Conservation (phyloP, 1,140 invertebrate genomes). For the Drosophila miranda region DNA sequence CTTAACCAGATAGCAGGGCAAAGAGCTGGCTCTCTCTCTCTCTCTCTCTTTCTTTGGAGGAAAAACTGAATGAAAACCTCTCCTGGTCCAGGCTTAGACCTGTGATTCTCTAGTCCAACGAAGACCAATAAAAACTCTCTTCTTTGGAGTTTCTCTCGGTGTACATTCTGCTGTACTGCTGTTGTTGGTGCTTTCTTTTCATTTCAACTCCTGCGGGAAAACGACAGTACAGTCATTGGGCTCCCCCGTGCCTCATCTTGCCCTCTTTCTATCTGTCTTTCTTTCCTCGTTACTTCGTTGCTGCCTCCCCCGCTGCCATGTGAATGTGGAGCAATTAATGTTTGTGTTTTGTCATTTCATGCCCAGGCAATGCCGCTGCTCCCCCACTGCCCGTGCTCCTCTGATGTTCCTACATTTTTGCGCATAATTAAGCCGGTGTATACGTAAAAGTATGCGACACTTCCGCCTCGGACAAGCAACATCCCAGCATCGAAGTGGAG, state of each 20-base stretch:
- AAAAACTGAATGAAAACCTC: too few relatives aligned
- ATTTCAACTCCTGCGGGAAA: slow-evolving; percentile 59
- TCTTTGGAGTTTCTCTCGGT: slow-evolving; percentile 11
- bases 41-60: too few relatives aligned
- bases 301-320: background rate
- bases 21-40: too few relatives aligned
- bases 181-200: slow-evolving; percentile 53
- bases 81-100: too few relatives aligned
- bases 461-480: slow-evolving; percentile 62
- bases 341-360: slow-evolving; percentile 79
- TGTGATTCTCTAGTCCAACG: too few relatives aligned
- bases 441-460: slow-evolving; percentile 77
- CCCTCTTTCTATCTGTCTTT: too few relatives aligned
- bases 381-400: slow-evolving; percentile 23
- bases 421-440: slow-evolving; percentile 79
- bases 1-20: too few relatives aligned
- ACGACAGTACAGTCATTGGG: slow-evolving; percentile 28
- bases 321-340: slow-evolving; percentile 79
- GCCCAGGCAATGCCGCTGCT: slow-evolving; percentile 43
- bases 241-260: slow-evolving; percentile 11
- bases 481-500: slow-evolving; percentile 10
- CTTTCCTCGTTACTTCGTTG: too few relatives aligned
- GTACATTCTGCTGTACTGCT: slow-evolving; percentile 24
- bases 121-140: too few relatives aligned
- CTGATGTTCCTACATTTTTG: slow-evolving; percentile 68